Evolutionary conservation across 2,888 invertebrate species (phyloP).

Genomic region (Nebria salina): DNA sequence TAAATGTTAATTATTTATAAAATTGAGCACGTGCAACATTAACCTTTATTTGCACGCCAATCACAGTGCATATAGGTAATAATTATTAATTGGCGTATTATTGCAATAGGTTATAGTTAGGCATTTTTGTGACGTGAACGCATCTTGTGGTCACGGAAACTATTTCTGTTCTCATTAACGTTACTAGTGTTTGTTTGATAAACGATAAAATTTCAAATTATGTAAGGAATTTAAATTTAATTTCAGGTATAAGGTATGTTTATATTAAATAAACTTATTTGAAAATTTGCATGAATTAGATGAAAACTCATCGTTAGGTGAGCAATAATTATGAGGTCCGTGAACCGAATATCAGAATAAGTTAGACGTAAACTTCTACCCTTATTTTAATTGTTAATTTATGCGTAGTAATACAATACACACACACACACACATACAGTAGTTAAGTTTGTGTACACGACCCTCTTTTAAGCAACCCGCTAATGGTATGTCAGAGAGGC

Average conservation of each 20-base stretch:
- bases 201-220: no score
- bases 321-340: background rate
- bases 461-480: background rate
- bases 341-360: background rate
- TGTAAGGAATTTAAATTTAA: background rate
- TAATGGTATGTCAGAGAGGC: background rate
- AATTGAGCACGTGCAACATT: no score
- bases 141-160: no score
- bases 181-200: no score
- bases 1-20: no score
- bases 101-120: no score
- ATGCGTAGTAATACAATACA: slow-evolving; percentile 14
- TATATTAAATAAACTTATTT: background rate
- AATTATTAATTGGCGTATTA: no score
- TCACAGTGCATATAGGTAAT: no score
- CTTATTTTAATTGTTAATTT: slow-evolving; percentile 22
- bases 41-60: no score
- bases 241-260: background rate
- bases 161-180: no score
- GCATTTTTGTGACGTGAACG: no score
- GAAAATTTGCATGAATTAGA: background rate
- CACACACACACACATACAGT: background rate
- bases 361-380: slow-evolving; percentile 1
- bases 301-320: background rate
- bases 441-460: background rate